These are phyloP conservation scores for Anoplopoma fimbria DNA, from an alignment of 2,113 vertebrate genomes.

Conservation along the genomic window DNA sequence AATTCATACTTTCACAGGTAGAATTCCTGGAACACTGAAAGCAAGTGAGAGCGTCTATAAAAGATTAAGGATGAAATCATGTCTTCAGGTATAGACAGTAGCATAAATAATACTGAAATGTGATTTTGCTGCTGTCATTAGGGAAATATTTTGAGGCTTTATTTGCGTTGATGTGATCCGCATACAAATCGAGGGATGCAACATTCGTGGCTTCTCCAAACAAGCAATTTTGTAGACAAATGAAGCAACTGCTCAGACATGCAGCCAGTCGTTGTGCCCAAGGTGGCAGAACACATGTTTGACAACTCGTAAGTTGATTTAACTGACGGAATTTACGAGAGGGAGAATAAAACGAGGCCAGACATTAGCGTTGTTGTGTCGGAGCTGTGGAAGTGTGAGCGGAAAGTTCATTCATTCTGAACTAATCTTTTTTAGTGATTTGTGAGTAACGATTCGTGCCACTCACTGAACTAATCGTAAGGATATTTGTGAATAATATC, in stretches of 20 bases:
- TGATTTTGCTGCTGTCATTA: slow-evolving; percentile 72
- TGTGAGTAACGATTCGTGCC: slow-evolving; percentile 55
- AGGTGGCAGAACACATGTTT: slow-evolving; percentile 41
- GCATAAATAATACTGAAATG: slow-evolving; percentile 56
- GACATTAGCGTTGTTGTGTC: slow-evolving; percentile 32
- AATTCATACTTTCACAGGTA: slow-evolving; percentile 60
- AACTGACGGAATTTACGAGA: slow-evolving; percentile 39
- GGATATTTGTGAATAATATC: slow-evolving; percentile 48
- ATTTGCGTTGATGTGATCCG: slow-evolving; percentile 69
- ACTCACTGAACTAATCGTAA: slow-evolving; percentile 41
- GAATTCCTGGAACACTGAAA: slow-evolving; percentile 42
- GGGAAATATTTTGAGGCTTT: slow-evolving; percentile 65
- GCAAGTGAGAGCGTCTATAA: slow-evolving; percentile 43
- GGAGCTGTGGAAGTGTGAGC: slow-evolving; percentile 7
- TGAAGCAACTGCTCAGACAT: slow-evolving; percentile 62
- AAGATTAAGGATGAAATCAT: slow-evolving; percentile 48
- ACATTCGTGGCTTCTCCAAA: slow-evolving; percentile 70
- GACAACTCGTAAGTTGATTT: slow-evolving; percentile 49
- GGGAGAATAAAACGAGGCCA: slow-evolving; percentile 13
- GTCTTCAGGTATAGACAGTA: slow-evolving; percentile 61
- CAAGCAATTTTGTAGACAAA: slow-evolving; percentile 71
- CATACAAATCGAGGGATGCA: slow-evolving; percentile 71
- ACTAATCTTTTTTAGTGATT: slow-evolving; percentile 61
- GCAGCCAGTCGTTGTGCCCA: slow-evolving; percentile 19
- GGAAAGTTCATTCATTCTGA: slow-evolving; percentile 51